Conservation (phyloP, 2,888 invertebrate genomes). For the Hymenopus coronatus region DNA sequence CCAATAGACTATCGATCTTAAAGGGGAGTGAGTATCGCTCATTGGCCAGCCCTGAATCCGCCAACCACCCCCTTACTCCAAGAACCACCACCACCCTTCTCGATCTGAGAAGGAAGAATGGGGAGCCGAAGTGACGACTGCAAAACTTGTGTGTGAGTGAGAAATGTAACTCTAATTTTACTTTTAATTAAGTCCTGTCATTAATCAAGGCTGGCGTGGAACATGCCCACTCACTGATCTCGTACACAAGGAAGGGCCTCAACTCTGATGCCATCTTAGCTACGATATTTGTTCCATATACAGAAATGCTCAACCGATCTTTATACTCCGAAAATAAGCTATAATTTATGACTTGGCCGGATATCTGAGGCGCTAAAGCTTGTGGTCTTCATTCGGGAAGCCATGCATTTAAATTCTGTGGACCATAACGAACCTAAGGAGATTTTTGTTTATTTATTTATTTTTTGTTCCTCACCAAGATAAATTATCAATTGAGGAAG, state of each 20-base stretch:
- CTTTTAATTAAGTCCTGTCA: constrained; percentile 54
- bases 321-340: no score
- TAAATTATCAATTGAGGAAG: no score
- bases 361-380: no score
- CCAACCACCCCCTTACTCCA: neutral
- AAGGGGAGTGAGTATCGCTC: neutral
- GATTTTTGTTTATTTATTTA: no score
- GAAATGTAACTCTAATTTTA: constrained; percentile 47
- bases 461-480: no score
- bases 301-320: no score
- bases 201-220: constrained; percentile 46
- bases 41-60: neutral
- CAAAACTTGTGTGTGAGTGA: constrained; percentile 37
- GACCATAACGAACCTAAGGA: no score
- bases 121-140: neutral
- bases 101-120: neutral
- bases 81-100: neutral
- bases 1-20: neutral
- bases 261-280: no score
- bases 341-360: no score
- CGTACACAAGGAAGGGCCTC: neutral
- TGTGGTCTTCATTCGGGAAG: no score
- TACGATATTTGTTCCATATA: no score
- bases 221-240: neutral
- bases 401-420: no score